Base-by-base conservation (phyloP, 92 coral and sea anemone genomes). In the Zoanthus sansibaricus region DNA sequence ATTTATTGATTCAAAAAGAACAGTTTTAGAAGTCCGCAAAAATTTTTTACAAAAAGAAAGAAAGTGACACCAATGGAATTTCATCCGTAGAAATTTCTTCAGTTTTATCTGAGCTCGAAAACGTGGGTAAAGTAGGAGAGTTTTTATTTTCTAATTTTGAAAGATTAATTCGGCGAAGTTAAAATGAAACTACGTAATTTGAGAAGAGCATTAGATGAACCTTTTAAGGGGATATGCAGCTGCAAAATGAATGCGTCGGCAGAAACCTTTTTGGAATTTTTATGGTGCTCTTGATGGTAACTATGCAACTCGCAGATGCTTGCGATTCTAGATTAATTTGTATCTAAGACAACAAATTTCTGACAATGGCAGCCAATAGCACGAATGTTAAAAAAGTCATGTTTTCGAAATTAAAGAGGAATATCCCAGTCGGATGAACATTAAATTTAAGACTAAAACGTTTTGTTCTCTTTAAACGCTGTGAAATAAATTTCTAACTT, bases 281-380 rank as follows among this genome's bases (percentile, higher is more conserved):
- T 66, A 18, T 30, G 45, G 52, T 11, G 30, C 51, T 12, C 45
- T 30, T 80, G 7, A 14, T 16, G 33, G 85, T 80, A 80, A 11
- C 85, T 80, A 72, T 45, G 85, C 85, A 20, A 80, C 85, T 13
- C 11, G 74, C 45, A 67, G 42, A 30, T 45, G 46, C 13, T 44
- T 0, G 16, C 18, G 3, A 17, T 62, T 74, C 17, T 6, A 15
- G n/a, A 32, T 64, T 20, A 80, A 68, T 66, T 25, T 68, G 59
- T 42, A 66, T 8, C 73, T 18, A 47, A 70, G 75, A 17, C 85
- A 80, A 46, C 58, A 58, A 66, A 62, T 62, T 58, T 37, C 16
- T 62, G 6, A 44, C 72, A 72, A 12, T 79, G 42, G 84, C 84
- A 79, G 62, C 84, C 20, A 80, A 46, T 64, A 66, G 85, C 64